phyloP scores from a whole-genome alignment of 2,797 vertebrate genomes.

The Callimico goeldii region DNA sequence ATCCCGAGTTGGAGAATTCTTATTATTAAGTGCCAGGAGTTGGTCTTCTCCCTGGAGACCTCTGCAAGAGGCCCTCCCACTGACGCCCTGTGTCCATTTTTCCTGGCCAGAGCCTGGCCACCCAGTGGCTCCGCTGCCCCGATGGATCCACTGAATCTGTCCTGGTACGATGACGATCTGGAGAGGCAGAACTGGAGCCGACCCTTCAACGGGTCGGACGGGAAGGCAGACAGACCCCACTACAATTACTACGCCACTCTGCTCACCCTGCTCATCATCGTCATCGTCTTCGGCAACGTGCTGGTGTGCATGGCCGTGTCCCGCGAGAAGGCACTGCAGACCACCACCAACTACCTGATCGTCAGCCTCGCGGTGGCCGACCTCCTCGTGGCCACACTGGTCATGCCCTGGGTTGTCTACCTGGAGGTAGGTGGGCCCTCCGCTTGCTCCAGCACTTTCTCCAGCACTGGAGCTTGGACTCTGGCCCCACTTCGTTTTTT shows the following conservation, averaged over 20 bases:
- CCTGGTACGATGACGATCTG: slow-evolving; percentile 91
- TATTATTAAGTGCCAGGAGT: accelerated
- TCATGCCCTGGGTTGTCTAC: slow-evolving; percentile 99
- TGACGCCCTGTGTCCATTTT: slow-evolving; percentile 30
- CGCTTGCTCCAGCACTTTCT: neutral
- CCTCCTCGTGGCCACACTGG: slow-evolving; percentile 96
- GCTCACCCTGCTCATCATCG: slow-evolving; percentile 96
- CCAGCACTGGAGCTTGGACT: neutral
- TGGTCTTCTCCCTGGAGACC: neutral
- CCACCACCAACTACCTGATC: slow-evolving; percentile 99
- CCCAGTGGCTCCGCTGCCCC: slow-evolving; percentile 73
- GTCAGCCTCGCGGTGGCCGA: slow-evolving; percentile 98
- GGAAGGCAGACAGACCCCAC: slow-evolving; percentile 85
- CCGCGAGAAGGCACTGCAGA: slow-evolving; percentile 96
- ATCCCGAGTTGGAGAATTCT: neutral
- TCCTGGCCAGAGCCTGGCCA: slow-evolving; percentile 73
- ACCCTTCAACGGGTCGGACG: slow-evolving; percentile 88
- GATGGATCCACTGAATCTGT: slow-evolving; percentile 96
- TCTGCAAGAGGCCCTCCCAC: accelerated
- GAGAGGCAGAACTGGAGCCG: slow-evolving; percentile 90
- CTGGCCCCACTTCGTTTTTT: neutral
- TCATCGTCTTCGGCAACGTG: slow-evolving; percentile 98
- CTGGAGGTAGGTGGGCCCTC: slow-evolving; percentile 89
- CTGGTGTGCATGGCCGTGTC: slow-evolving; percentile 98
- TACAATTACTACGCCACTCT: slow-evolving; percentile 99